Percentiles rank a stretch among this genome's conserved stretches.
phyloP scores from a whole-genome alignment of 2,888 invertebrate species.

The Norana najaformis region DNA sequence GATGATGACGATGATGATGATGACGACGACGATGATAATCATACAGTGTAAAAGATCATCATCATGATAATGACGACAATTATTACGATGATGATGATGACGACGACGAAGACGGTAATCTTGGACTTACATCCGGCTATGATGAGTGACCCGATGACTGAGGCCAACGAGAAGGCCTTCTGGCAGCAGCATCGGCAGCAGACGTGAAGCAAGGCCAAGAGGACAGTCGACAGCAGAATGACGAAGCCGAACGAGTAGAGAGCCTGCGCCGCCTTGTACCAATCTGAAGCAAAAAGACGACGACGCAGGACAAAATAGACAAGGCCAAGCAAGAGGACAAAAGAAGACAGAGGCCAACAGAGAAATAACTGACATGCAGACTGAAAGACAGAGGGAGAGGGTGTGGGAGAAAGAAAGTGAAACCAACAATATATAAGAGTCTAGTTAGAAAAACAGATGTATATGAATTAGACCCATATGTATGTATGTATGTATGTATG shows the following conservation, averaged over 20 bases:
- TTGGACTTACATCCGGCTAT: slow-evolving; percentile 28
- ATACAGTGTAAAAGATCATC: no score
- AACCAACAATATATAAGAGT: background rate
- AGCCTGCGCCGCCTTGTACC: slow-evolving; percentile 53
- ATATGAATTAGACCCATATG: no score
- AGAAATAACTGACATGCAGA: no score
- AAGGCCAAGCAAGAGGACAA: background rate
- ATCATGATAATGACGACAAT: slow-evolving; percentile 27
- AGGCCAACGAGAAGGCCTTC: slow-evolving; percentile 33
- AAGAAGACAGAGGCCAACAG: background rate
- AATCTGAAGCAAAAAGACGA: slow-evolving; percentile 47
- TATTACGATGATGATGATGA: background rate
- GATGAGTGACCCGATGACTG: slow-evolving; percentile 36
- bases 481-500: no score
- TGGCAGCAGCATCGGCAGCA: slow-evolving; percentile 50
- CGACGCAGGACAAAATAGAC: background rate
- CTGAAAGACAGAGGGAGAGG: background rate
- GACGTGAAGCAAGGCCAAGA: slow-evolving; percentile 53
- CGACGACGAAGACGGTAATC: background rate
- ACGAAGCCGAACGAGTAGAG: slow-evolving; percentile 52
- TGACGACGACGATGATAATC: slow-evolving; percentile 22
- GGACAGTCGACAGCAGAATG: slow-evolving; percentile 49
- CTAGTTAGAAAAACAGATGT: no score
- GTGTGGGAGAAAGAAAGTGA: no score
- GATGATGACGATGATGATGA: slow-evolving; percentile 31